Base-by-base conservation (phyloP, 2,888 invertebrate genomes). In the Agonopterix subpropinquella region DNA sequence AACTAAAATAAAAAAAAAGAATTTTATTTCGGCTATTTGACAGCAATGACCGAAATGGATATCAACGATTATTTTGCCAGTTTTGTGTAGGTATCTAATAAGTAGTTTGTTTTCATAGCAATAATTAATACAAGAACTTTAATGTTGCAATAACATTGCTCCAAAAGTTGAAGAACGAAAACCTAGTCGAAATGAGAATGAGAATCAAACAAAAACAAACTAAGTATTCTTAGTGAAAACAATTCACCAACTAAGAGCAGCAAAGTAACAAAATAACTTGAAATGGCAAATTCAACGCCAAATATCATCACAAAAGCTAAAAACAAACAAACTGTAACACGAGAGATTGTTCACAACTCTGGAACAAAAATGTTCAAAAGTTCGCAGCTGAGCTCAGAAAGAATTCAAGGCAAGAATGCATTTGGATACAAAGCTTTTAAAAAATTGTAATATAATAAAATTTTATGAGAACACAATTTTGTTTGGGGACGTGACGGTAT, bases 251-350 rank as follows among this genome's bases (percentile, higher is more conserved):
- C 65, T 64, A 66, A 65, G 67, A 68, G 70, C 68, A 70, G 73
- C 68, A 64, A 70, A 75, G 70, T 73, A 70, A 66, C 65, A 64
- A 62, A 78, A 76, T 73, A 78, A 75, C 73, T 77, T 74, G 60
- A 62, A 64, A 58, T 73, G 65, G 62, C 62, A 59, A 74, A 75
- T 69, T 68, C 67, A 67, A 70, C 61, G 59, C 48, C 53, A 73
- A 80, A 78, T 73, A 79, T 72, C 67, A 74, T 69, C 67, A 73
- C 71, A 76, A 78, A 75, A 74, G 68, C 64, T 65, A 70, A 73
- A 73, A 74, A 73, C 70, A 73, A 77, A 71, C 54, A 41, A 52
- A 46, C 64, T 62, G 63, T 67, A 65, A 64, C 58, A 57, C 65
- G 67, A 18, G 44, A 56, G 60, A 73, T 71, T 78, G 75, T 78